Conservation (phyloP, 2,113 vertebrate genomes). For the Eleginops maclovinus region DNA sequence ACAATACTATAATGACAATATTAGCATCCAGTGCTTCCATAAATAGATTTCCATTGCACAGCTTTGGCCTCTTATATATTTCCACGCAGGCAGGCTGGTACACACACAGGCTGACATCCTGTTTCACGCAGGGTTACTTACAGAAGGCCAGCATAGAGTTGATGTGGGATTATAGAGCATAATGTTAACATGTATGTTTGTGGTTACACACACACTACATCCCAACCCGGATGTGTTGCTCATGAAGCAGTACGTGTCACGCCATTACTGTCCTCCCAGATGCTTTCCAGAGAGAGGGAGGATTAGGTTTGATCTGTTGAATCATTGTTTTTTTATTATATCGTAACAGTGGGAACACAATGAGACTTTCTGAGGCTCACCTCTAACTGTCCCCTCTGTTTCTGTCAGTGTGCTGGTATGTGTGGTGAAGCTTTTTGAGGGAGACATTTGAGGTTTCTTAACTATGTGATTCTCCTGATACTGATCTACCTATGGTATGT, state of each 20-base stretch:
- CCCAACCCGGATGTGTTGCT: slow-evolving; percentile 33
- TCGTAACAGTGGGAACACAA: slow-evolving; percentile 1
- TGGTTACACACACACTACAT: neutral
- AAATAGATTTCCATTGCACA: slow-evolving; percentile 42
- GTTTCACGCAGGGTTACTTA: slow-evolving; percentile 17
- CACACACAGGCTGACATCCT: slow-evolving; percentile 32
- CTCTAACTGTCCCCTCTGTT: neutral
- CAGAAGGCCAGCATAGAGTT: neutral
- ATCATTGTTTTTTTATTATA: slow-evolving; percentile 31
- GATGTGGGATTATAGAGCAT: slow-evolving; percentile 22
- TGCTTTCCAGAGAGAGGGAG: slow-evolving; percentile 29
- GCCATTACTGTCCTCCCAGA: slow-evolving; percentile 23
- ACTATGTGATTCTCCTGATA: neutral
- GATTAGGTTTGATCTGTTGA: slow-evolving; percentile 56
- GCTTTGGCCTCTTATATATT: slow-evolving; percentile 2
- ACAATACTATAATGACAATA: slow-evolving; percentile 1
- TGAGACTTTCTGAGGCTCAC: neutral
- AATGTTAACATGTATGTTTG: neutral
- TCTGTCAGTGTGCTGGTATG: neutral
- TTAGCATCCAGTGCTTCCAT: slow-evolving; percentile 25
- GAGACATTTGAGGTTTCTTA: neutral
- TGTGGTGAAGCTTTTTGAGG: neutral
- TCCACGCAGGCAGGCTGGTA: neutral
- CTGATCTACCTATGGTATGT: neutral
- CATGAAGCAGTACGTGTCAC: slow-evolving; percentile 23